Percentiles rank a stretch among this genome's conserved stretches.
Evolutionary conservation across 2,888 invertebrate species (phyloP).

Genomic region (Drosophila mimetica): DNA sequence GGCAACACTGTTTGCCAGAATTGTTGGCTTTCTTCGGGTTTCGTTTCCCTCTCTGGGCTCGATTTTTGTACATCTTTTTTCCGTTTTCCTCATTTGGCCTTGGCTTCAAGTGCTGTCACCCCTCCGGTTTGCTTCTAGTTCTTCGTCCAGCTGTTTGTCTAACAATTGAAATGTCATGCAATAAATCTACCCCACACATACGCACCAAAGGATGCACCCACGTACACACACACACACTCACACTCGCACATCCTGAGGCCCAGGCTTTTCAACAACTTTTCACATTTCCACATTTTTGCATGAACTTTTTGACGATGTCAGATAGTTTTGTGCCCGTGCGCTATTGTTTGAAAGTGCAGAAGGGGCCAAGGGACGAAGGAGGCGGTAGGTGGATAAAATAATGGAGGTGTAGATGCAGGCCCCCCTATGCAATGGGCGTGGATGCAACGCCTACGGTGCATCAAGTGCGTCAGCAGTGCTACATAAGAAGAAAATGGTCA

Average conservation of each 20-base stretch:
- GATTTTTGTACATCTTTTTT: neutral
- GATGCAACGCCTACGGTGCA: constrained; percentile 32
- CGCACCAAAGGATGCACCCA: constrained; percentile 19
- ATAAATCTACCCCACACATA: constrained; percentile 69
- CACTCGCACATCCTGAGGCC: constrained; percentile 32
- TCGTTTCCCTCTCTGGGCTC: neutral
- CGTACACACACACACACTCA: constrained; percentile 15
- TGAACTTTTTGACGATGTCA: constrained; percentile 78
- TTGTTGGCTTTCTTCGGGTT: constrained; percentile 31
- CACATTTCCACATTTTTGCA: constrained; percentile 76
- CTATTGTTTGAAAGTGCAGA: constrained; percentile 43
- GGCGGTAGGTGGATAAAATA: neutral
- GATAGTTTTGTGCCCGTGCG: constrained; percentile 64
- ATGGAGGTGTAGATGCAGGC: constrained; percentile 20
- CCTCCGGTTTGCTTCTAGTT: constrained; percentile 24
- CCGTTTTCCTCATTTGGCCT: constrained; percentile 58
- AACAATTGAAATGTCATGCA: constrained; percentile 79
- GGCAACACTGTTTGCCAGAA: constrained; percentile 31
- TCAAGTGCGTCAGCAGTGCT: constrained; percentile 57
- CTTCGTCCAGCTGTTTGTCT: constrained; percentile 77
- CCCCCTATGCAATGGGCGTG: constrained; percentile 27
- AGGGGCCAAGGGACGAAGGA: neutral
- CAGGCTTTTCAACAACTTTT: constrained; percentile 74
- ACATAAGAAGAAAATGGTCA: neutral
- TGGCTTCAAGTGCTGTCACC: constrained; percentile 59